Percentiles rank a stretch among this genome's conserved stretches.
Evolutionary conservation across 2,113 vertebrate species (phyloP).

Genomic region (Sylvietta virens): DNA sequence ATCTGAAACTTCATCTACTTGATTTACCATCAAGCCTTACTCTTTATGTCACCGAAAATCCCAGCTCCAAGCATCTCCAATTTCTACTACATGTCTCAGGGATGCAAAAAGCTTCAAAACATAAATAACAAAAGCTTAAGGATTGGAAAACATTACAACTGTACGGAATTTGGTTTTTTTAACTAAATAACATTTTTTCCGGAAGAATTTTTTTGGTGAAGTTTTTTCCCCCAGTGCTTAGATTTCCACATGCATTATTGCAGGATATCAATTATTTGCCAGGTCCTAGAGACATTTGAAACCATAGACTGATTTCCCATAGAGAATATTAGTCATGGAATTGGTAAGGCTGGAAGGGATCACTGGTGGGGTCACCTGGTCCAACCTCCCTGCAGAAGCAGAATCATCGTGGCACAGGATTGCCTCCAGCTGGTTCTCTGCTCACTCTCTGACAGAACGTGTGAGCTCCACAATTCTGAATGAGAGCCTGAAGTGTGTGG

Average conservation of each 20-base stretch:
- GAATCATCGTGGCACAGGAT: not conserved
- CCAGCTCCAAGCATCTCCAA: not conserved
- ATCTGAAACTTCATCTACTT: not conserved
- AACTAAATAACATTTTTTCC: not conserved
- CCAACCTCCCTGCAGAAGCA: not conserved
- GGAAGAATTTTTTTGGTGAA: not conserved
- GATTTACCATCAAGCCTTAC: not conserved
- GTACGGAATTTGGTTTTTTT: not conserved
- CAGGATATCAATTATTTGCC: not conserved
- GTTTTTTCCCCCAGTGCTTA: not conserved
- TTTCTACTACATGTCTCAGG: not conserved
- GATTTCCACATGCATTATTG: not conserved
- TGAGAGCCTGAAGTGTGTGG: not conserved
- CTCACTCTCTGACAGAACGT: not conserved
- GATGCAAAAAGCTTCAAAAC: not conserved
- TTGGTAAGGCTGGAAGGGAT: not conserved
- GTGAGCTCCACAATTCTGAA: not conserved
- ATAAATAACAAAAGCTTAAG: not conserved
- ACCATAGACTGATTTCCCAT: not conserved
- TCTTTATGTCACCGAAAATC: not conserved
- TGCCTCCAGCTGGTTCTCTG: not conserved
- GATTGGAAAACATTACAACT: not conserved
- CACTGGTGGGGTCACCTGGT: not conserved
- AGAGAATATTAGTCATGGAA: not conserved
- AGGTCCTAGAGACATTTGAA: not conserved